Percentiles rank a stretch among this genome's conserved stretches.
Conservation (phyloP, 2,888 invertebrate species). For the Ectemnius cavifrons region DNA sequence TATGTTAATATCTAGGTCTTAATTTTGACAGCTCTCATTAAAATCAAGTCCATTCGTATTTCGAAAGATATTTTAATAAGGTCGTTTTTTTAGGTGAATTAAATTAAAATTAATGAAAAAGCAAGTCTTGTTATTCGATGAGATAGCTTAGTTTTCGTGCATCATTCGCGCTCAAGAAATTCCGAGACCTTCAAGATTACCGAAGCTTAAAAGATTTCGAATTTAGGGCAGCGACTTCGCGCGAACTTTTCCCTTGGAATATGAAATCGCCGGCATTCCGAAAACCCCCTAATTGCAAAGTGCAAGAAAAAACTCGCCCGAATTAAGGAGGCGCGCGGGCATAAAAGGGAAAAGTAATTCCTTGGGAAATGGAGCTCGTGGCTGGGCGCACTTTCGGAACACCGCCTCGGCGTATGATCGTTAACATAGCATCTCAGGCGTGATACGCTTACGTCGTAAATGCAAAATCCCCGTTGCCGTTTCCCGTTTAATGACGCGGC, state of each 20-base stretch:
- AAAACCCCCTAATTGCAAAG: conserved; percentile 20
- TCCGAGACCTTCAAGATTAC: no score
- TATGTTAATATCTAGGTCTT: no score
- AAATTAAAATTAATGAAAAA: no score
- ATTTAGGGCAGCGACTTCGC: no score
- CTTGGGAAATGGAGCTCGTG: neutral
- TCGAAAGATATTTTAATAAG: no score
- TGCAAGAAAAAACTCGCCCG: neutral
- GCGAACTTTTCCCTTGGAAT: neutral
- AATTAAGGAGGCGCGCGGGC: conserved; percentile 9
- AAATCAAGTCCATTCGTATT: no score
- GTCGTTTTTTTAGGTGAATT: no score
- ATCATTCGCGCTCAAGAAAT: no score
- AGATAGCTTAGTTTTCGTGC: no score
- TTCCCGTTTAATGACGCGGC: conserved; percentile 23
- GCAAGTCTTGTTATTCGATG: no score
- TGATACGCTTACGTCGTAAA: conserved; percentile 27
- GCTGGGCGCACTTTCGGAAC: neutral
- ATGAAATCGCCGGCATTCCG: neutral
- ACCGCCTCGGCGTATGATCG: conserved; percentile 28
- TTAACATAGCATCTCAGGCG: conserved; percentile 45
- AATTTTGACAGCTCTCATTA: no score
- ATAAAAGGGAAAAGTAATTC: conserved; percentile 22
- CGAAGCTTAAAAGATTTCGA: no score
- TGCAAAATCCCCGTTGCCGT: conserved; percentile 36